Evolutionary conservation across 2,797 vertebrate genomes (phyloP), one percentile per base, ranked within the genome.

Genomic region (Onychomys arenicola): DNA sequence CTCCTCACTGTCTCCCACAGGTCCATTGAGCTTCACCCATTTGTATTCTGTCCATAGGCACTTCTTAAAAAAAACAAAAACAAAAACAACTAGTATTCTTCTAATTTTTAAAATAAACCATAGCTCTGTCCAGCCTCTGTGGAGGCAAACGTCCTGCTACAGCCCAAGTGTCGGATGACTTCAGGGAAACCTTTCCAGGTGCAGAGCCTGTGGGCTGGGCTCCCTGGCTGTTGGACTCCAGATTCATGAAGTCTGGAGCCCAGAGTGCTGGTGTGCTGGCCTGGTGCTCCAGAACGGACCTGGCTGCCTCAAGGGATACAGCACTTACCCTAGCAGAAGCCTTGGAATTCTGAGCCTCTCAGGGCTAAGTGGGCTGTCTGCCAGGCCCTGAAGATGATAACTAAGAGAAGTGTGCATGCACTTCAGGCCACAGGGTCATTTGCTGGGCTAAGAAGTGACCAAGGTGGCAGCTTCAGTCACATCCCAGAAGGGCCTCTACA

Each of bases 371-470:
- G 63, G 57, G 6, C 57, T 40, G 23, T 84, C 12, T 49, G 5
- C 0, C 3, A 6, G 3, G 52, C 21, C 0, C 61, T 14, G 14
- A 11, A 2, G 17, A 13, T 8, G 23, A 46, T 17, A 23, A 76
- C 69, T 19, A 6, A 29, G 82, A 40, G 27, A 27, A 59, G 0
- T 0, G 1, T 0, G 4, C 0, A 2, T 9, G 0, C 0, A 16
- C 46, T 29, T 40, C 55, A 23, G 87, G 40, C 2, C 1, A 0
- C 11, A 0, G 6, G 14, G 19, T 9, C 25, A 25, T 0, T 34
- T 29, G 1, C 80, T 32, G 75, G 4, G 37, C 10, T 37, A 9
- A 49, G 43, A 23, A 10, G 1, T 0, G 29, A 17, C 14, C 0
- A 5, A 0, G 13, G 13, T 5, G 16, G 37, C 14, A 5, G 61